Base-by-base conservation (phyloP, 2,888 invertebrate species). In the Meganola albula region DNA sequence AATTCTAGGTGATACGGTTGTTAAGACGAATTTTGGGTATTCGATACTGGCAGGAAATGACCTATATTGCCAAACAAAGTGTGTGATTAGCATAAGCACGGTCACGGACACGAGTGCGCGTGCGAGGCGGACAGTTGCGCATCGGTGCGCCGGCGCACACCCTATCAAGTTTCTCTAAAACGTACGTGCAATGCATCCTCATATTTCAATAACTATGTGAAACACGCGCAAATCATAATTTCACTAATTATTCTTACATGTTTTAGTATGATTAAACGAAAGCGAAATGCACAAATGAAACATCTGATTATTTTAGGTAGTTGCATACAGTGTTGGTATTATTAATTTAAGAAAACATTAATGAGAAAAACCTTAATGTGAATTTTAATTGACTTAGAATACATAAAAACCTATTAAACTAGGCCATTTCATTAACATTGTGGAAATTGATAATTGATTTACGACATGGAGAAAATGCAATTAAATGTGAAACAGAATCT, bases 21-120 rank as follows among this genome's bases (percentile, higher is more conserved):
- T 46, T 27, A 38, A 32, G 25, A 58, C 57, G 60, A 60, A 58
- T 59, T 66, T 65, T 60, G 52, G 67, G 63, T 58, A 67, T 69
- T 66, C 58, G 45, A 40, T 52, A 56, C 62, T 47, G 61, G 42
- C 73, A 73, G 76, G 74, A 76, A 76, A 62, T 67, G 72, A 50
- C 70, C 76, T 50, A 60, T 72, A 67, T 70, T 65, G 61, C 59
- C 73, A 53, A 74, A 74, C 66, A 63, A 62, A 47, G 53, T 52
- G 42, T 48, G 41, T 53, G 52, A 67, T 75, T 76, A 68, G 57
- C 74, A 75, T 74, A 67, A 49, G 44, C 52, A 38, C 59, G 58
- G 69, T 69, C 74, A 75, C 68, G 72, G 66, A 56, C 63, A 40
- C 34, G 14, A 42, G 31, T 39, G 37, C 40, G 53, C 40, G 14